phyloP scores from a whole-genome alignment of 2,113 vertebrate species.

The Colius striatus region DNA sequence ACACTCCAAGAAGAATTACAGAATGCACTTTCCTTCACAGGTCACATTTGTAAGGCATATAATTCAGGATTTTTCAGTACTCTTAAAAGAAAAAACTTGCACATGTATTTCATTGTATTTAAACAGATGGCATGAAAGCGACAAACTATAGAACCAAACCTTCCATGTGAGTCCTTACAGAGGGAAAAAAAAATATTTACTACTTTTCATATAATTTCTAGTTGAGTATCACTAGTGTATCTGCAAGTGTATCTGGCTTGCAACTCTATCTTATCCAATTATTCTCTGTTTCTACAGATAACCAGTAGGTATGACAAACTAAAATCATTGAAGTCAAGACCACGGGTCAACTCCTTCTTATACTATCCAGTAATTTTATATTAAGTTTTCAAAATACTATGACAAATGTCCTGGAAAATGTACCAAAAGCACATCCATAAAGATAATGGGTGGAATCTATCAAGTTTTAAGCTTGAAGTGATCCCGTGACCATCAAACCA shows the following conservation, averaged over 20 bases:
- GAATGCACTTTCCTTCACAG: background rate
- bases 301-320: background rate
- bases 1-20: background rate
- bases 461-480: background rate
- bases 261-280: background rate
- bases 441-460: background rate
- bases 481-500: background rate
- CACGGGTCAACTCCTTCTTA: background rate
- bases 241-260: background rate
- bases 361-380: background rate
- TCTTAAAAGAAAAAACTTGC: background rate
- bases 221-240: background rate
- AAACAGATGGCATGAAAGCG: background rate
- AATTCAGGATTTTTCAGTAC: background rate
- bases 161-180: background rate
- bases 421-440: background rate
- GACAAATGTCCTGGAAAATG: background rate
- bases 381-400: background rate
- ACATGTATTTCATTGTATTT: background rate
- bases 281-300: background rate
- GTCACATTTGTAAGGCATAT: background rate
- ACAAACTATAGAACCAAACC: background rate
- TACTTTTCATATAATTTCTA: background rate
- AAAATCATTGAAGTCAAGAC: background rate
- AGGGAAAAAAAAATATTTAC: background rate